Conservation (phyloP, 2,113 vertebrate genomes). For the Petrocephalus zakoni region DNA sequence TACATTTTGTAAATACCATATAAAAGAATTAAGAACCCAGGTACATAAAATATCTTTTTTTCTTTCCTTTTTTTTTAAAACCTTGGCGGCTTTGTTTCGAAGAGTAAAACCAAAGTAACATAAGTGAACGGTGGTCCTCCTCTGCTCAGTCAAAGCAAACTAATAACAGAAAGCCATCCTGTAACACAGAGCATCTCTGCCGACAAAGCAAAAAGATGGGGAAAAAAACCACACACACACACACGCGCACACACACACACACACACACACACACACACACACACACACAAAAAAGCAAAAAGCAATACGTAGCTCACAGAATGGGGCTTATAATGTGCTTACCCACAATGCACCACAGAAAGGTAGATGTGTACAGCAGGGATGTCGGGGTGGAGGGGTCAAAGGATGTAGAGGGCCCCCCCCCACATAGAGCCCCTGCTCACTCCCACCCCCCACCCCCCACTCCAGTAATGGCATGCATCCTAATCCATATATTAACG, state of each 20-base stretch:
- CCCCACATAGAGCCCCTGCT: neutral
- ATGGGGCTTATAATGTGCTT: slow-evolving; percentile 75
- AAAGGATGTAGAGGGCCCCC: neutral
- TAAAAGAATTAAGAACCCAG: neutral
- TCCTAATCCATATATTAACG: slow-evolving; percentile 68
- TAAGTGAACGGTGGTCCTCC: neutral
- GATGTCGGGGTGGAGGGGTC: slow-evolving; percentile 29
- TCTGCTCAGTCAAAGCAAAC: neutral
- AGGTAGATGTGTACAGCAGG: slow-evolving; percentile 65
- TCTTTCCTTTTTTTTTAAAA: slow-evolving; percentile 10
- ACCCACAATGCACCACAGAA: slow-evolving; percentile 74
- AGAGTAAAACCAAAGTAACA: neutral
- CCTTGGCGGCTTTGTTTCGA: neutral
- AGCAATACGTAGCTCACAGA: slow-evolving; percentile 93
- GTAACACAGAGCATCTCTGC: neutral
- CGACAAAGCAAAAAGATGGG: neutral
- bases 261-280: slow-evolving; percentile 79
- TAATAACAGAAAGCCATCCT: neutral
- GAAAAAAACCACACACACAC: slow-evolving; percentile 81
- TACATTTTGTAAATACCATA: neutral
- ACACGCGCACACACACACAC: slow-evolving; percentile 67
- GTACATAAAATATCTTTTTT: neutral
- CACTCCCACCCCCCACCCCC: slow-evolving; percentile 33
- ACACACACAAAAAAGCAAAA: slow-evolving; percentile 48
- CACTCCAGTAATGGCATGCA: slow-evolving; percentile 62